Evolutionary conservation across 2,797 vertebrate genomes (phyloP).

Genomic region (Mormyrops attenuatus): DNA sequence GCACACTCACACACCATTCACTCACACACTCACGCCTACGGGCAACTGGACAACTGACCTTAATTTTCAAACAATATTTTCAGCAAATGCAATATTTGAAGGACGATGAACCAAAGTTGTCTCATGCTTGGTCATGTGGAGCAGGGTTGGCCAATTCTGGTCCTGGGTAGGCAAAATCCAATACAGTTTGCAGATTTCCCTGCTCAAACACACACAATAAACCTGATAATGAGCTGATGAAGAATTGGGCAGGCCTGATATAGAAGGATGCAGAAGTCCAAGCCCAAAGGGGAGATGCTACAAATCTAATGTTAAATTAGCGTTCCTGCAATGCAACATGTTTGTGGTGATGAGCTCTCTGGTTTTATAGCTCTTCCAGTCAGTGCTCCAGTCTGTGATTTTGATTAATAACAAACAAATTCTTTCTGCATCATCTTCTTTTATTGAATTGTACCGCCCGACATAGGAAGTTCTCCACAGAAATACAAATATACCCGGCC

Average conservation of each 20-base stretch:
- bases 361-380: not conserved
- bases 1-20: not conserved
- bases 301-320: not conserved
- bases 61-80: not conserved
- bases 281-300: not conserved
- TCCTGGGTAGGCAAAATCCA: not conserved
- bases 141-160: not conserved
- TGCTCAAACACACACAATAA: not conserved
- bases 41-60: not conserved
- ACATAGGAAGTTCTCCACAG: not conserved
- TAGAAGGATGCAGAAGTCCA: not conserved
- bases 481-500: not conserved
- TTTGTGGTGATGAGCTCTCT: not conserved
- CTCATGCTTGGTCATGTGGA: not conserved
- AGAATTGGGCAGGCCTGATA: not conserved
- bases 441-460: not conserved
- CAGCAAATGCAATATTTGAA: not conserved
- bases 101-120: not conserved
- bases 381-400: not conserved
- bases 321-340: not conserved
- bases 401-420: not conserved
- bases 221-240: not conserved
- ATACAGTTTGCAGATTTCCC: not conserved
- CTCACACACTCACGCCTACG: not conserved
- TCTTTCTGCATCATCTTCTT: not conserved